Evolutionary conservation across 2,113 vertebrate species (phyloP).

Genomic region (Istiophorus platypterus): DNA sequence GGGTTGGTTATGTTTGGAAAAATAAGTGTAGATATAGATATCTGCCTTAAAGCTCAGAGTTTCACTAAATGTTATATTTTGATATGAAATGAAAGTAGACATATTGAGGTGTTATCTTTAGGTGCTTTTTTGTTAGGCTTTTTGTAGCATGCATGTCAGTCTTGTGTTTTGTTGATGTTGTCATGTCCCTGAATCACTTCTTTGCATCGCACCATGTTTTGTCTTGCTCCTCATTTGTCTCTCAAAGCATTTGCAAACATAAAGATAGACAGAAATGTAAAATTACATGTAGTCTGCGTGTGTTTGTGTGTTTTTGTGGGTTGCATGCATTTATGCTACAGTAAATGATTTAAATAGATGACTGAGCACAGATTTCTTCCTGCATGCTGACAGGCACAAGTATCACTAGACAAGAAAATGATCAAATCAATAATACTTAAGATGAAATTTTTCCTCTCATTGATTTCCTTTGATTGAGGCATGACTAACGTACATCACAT

Average conservation of each 20-base stretch:
- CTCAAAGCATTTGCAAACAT: neutral
- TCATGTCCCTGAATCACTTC: conserved; percentile 51
- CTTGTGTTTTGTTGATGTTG: conserved; percentile 49
- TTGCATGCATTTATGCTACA: conserved; percentile 14
- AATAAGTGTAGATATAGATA: neutral
- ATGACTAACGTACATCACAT: conserved; percentile 30
- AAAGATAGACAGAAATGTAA: neutral
- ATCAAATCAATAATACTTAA: conserved; percentile 47
- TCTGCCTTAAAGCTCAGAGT: neutral
- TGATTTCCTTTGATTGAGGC: conserved; percentile 51
- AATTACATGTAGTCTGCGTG: conserved; percentile 7
- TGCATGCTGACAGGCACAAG: conserved; percentile 60
- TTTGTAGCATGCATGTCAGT: conserved; percentile 57
- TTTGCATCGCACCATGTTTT: conserved; percentile 59
- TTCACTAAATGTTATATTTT: neutral
- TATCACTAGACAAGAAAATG: conserved; percentile 32
- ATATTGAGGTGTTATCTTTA: neutral
- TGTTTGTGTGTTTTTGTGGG: conserved; percentile 17
- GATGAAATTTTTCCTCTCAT: conserved; percentile 14
- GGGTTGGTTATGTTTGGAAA: conserved; percentile 16
- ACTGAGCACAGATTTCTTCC: conserved; percentile 50
- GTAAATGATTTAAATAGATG: conserved; percentile 4
- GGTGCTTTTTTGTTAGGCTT: conserved; percentile 4
- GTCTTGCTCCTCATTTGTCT: conserved; percentile 70
- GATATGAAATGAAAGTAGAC: neutral